Base-by-base conservation (phyloP, 2,113 vertebrate genomes). In the Brienomyrus brachyistius region DNA sequence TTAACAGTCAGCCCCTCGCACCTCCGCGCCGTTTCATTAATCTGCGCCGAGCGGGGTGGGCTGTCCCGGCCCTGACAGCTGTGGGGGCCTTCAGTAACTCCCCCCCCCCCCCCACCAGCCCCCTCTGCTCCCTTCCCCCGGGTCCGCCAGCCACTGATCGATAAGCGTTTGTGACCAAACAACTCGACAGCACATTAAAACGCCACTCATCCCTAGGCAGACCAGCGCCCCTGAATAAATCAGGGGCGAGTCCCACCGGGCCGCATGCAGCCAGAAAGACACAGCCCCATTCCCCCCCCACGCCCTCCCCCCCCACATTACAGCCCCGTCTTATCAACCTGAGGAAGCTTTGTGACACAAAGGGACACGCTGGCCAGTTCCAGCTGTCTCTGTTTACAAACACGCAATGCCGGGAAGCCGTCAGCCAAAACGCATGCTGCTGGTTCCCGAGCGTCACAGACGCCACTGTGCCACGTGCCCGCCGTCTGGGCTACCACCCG, bases 161-260 rank as follows among this genome's bases (percentile, higher is more conserved):
- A 96, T 96, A 96, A 82, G 95, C 92, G 94, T 95, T 95, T 95
- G 94, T 95, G 95, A 96, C 95, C 95, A 96, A 96, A 95, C 95
- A 95, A 95, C 93, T 96, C 94, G 94, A 96, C 96, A 96, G 93
- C 95, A 95, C 95, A 96, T 96, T 96, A 96, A 96, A 96, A 95
- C 94, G 95, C 95, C 95, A 96, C 94, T 96, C 96, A 95, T 95
- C 94, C 85, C 91, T 93, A 92, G 91, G 93, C 90, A 90, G 93
- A 93, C 92, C 93, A 85, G 89, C 88, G 90, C 92, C 31, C 94
- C 95, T 93, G 95, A 95, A 96, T 96, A 95, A 96, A 96, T 96
- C 95, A 96, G 93, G 92, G 91, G 91, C 91, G 5, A 86, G 93
- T 94, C 94, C 94, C 94, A 91, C 89, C 84, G 89, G 91, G 91